These are phyloP conservation scores for Labrus mixtus DNA, from an alignment of 2,113 vertebrate genomes.

Conservation along the genomic window DNA sequence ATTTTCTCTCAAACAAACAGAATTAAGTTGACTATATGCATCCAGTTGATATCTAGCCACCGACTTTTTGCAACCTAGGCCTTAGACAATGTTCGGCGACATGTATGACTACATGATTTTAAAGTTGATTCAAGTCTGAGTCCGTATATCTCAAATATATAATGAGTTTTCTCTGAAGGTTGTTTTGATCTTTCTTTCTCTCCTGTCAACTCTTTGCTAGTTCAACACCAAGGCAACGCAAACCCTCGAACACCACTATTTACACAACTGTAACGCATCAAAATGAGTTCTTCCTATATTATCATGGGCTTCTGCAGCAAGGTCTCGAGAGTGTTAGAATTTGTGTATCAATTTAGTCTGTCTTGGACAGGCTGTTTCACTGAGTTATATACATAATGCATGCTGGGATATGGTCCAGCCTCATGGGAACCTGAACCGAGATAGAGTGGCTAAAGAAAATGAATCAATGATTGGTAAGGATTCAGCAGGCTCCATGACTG, in stretches of 20 bases:
- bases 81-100: not conserved
- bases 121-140: too few species aligned
- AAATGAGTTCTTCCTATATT: not conserved
- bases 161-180: not conserved
- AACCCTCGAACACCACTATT: not conserved
- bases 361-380: constrained; percentile 9
- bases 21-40: too few species aligned
- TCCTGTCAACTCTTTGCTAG: not conserved
- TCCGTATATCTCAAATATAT: not conserved
- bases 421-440: constrained; percentile 27
- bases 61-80: not conserved
- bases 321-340: constrained; percentile 6
- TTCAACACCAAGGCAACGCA: not conserved
- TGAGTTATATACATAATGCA: constrained; percentile 22
- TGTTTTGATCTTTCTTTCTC: not conserved
- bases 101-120: too few species aligned
- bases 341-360: not conserved
- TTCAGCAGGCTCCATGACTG: constrained; percentile 37
- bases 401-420: constrained; percentile 14
- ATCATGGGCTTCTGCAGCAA: not conserved
- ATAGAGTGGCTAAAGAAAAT: constrained; percentile 19
- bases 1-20: not conserved
- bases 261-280: not conserved
- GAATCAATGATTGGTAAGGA: constrained; percentile 37
- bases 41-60: too few species aligned